phyloP scores from a whole-genome alignment of 37 sponge, comb jelly and placozoan species.

The Spongilla lacustris region DNA sequence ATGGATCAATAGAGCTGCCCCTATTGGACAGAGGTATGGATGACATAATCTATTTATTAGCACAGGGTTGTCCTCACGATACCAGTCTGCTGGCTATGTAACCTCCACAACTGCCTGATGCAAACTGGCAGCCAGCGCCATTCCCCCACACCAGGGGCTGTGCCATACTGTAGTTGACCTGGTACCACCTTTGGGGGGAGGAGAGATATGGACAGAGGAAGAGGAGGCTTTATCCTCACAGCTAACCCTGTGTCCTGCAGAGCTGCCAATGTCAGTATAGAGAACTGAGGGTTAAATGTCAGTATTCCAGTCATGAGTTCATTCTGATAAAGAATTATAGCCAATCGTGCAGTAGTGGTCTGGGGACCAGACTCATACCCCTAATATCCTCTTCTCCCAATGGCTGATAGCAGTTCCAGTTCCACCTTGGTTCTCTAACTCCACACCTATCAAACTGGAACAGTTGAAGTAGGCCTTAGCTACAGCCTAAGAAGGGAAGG shows the following conservation, averaged over 20 bases:
- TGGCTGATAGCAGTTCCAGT: slow-evolving; percentile 60
- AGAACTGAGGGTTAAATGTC: slow-evolving; percentile 74
- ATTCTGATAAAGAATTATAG: slow-evolving; percentile 51
- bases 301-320: slow-evolving; percentile 86
- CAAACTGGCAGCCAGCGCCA: slow-evolving; percentile 59
- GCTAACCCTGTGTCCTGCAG: slow-evolving; percentile 81
- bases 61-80: background rate
- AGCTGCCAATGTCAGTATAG: slow-evolving; percentile 65
- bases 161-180: slow-evolving; percentile 61
- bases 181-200: slow-evolving; percentile 56
- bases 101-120: slow-evolving; percentile 42
- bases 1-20: slow-evolving; percentile 18
- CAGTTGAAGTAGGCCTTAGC: slow-evolving; percentile 75
- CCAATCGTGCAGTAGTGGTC: background rate
- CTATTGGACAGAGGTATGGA: background rate
- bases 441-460: slow-evolving; percentile 59
- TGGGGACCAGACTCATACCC: slow-evolving; percentile 20
- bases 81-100: slow-evolving; percentile 19
- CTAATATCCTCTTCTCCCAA: slow-evolving; percentile 85
- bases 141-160: slow-evolving; percentile 58
- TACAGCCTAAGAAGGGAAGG: slow-evolving; percentile 26
- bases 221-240: background rate
- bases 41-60: background rate
- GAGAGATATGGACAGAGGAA: no score
- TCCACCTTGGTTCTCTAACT: slow-evolving; percentile 89